These are phyloP conservation scores for Drosophila phalerata DNA, from an alignment of 2,888 invertebrate species.

Conservation along the genomic window DNA sequence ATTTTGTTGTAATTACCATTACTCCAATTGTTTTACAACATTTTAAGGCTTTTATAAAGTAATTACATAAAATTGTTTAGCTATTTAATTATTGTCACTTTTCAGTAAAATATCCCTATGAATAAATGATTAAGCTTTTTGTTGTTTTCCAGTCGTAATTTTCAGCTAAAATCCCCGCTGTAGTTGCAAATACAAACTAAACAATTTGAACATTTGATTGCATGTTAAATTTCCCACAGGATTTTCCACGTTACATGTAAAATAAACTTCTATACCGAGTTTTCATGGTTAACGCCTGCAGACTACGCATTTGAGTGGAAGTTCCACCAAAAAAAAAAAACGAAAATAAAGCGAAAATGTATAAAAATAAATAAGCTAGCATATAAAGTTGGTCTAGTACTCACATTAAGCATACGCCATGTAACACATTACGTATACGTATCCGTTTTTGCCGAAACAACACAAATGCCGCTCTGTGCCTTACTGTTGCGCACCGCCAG, in stretches of 20 bases:
- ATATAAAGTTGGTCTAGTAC: conserved; percentile 50
- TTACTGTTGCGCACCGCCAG: conserved; percentile 41
- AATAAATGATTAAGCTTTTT: not conserved
- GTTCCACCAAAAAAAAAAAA: not conserved
- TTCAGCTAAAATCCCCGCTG: not conserved
- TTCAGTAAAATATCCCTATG: not conserved
- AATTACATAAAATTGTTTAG: not conserved
- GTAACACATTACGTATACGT: conserved; percentile 47
- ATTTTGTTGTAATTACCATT: not conserved
- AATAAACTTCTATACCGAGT: conserved; percentile 25
- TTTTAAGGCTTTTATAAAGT: not conserved
- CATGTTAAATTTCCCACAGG: conserved; percentile 39
- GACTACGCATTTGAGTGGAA: conserved; percentile 5
- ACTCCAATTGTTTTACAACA: not conserved
- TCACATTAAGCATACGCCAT: conserved; percentile 66
- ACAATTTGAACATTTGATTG: conserved; percentile 46
- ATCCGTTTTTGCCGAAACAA: conserved; percentile 23
- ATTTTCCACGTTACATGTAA: conserved; percentile 12
- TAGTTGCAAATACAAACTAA: conserved; percentile 10
- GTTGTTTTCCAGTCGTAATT: not conserved
- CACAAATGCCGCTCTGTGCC: conserved; percentile 40
- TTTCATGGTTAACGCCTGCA: conserved; percentile 4
- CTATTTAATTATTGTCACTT: not conserved
- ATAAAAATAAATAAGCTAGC: conserved; percentile 20
- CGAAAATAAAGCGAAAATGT: not conserved